Evolutionary conservation across 2,113 vertebrate genomes (phyloP).

Genomic region (Shinisaurus crocodilurus): DNA sequence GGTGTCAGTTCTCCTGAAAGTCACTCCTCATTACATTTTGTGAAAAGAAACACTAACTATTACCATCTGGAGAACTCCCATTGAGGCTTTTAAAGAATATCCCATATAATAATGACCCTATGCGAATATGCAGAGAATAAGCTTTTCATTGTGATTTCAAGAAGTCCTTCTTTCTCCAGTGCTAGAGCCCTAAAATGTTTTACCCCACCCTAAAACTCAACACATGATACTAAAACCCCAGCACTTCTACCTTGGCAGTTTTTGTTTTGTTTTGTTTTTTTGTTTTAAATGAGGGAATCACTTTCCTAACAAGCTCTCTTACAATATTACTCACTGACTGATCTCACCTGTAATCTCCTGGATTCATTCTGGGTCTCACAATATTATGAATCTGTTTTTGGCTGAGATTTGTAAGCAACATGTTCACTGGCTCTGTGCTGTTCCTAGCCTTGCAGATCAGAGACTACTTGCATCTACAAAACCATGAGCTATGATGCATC

Average conservation of each 20-base stretch:
- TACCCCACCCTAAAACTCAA: neutral
- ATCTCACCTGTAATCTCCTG: neutral
- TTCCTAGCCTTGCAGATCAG: neutral
- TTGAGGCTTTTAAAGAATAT: neutral
- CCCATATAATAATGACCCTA: neutral
- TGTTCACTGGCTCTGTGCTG: neutral
- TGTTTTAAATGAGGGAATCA: neutral
- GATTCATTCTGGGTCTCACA: neutral
- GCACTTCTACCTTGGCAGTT: neutral
- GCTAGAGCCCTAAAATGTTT: neutral
- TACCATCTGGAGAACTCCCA: slow-evolving; percentile 22
- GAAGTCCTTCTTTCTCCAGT: neutral
- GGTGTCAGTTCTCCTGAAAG: slow-evolving; percentile 26
- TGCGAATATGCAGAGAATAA: neutral
- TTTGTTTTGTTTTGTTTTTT: neutral
- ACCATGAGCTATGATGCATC: neutral
- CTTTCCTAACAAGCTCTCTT: neutral
- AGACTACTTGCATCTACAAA: neutral
- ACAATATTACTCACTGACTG: neutral
- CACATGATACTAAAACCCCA: neutral
- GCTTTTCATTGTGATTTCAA: neutral
- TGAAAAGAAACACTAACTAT: slow-evolving; percentile 20
- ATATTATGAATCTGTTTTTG: neutral
- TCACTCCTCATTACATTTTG: slow-evolving; percentile 30
- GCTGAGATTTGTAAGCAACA: neutral